Evolutionary conservation across 2,888 invertebrate species (phyloP).

Genomic region (Galerucella pusilla): DNA sequence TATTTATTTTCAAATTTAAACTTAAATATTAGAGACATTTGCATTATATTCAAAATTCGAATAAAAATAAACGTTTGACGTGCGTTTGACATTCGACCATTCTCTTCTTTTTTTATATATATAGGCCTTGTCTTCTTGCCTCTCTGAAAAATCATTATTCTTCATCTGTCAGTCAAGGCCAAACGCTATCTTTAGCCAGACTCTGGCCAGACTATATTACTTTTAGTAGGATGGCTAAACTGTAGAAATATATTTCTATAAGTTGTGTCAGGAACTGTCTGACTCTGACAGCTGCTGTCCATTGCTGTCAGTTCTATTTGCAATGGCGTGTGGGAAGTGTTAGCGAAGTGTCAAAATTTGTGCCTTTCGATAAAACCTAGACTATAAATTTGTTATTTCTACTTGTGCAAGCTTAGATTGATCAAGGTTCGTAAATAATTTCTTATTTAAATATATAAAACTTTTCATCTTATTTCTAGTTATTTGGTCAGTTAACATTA

Average conservation of each 20-base stretch:
- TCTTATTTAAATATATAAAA: neutral
- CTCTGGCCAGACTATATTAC: neutral
- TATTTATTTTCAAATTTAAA: too few relatives aligned
- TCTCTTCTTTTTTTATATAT: too few relatives aligned
- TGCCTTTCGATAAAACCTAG: slow-evolving; percentile 23
- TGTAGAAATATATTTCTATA: neutral
- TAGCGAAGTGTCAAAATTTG: slow-evolving; percentile 31
- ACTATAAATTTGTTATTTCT: slow-evolving; percentile 11
- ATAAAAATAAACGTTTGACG: too few relatives aligned
- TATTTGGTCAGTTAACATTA: neutral
- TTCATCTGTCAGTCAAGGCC: neutral
- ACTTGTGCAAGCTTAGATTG: neutral
- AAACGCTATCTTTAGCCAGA: neutral
- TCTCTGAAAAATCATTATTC: too few relatives aligned
- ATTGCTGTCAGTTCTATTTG: slow-evolving; percentile 42
- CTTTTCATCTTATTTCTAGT: neutral
- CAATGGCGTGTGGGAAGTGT: slow-evolving; percentile 47
- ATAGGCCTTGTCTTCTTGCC: too few relatives aligned
- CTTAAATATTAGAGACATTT: too few relatives aligned
- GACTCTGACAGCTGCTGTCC: neutral
- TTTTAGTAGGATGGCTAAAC: neutral
- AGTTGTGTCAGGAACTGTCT: neutral
- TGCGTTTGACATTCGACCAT: too few relatives aligned
- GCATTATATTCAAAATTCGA: too few relatives aligned
- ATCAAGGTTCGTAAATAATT: neutral